Base-by-base conservation (phyloP, 2,113 vertebrate genomes). In the Capreolus pygargus region DNA sequence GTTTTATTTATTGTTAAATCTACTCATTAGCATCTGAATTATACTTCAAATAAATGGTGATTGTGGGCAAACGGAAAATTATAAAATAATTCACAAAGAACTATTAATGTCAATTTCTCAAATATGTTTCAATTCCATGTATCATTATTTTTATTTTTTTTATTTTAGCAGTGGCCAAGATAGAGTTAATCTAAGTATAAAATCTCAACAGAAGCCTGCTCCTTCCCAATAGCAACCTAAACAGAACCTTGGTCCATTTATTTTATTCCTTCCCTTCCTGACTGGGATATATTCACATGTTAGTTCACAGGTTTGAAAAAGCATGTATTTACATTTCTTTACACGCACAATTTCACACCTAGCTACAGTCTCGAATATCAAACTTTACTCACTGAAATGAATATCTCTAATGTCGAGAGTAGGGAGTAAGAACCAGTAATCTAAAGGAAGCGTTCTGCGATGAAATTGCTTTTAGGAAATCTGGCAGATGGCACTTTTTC, bases 401-500 rank as follows among this genome's bases (percentile, higher is more conserved):
- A 23, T 33, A 39, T 21, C 36, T 89, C 33, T 55, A 90, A 81
- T 5, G 81, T 7, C 14, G 0, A 64, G 19, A 61, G 19, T 3
- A 89, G 78, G 19, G 67, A 76, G 52, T n/a, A 87, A 84, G 74
- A 96, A 50, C 27, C 27, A 74, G 61, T 13, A 67, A 76, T 94
- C n/a, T 28, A 91, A 93, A 81, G 88, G 16, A 94, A 94, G 50
- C 64, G 12, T 33, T 95, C 15, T 86, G 52, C 36, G 47, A 1
- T 57, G 43, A 89, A 58, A 97, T 14, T 82, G 82, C 67, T 82
- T 97, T 95, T 39, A 79, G 67, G 88, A 61, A 93, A 93, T 93
- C 54, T 94, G 67, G 93, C 93, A 98, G 97, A 96, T 96, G 95
- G 91, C 25, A 87, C 23, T 54, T 91, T 87, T 97, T 97, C 85